Conservation (phyloP, 2,888 invertebrate genomes). For the Ditula angustiorana region DNA sequence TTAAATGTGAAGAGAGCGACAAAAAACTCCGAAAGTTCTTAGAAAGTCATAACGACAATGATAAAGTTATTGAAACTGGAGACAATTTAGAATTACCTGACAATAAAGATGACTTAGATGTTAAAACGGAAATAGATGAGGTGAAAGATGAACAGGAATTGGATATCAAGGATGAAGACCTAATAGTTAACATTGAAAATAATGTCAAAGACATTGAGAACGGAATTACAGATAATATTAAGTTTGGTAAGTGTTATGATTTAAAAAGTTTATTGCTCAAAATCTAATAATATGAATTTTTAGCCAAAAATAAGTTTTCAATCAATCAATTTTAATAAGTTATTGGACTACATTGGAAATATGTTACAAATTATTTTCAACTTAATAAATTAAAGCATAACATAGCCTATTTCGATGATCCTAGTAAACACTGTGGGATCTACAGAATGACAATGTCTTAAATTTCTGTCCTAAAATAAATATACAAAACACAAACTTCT, state of each 20-base stretch:
- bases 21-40: constrained; percentile 57
- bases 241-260: constrained; percentile 52
- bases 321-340: no score
- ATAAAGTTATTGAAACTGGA: constrained; percentile 2
- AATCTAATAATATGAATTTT: neutral
- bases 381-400: no score
- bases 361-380: no score
- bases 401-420: no score
- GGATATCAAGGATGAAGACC: neutral
- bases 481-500: no score
- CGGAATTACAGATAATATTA: constrained; percentile 47
- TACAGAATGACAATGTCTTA: no score
- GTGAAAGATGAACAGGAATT: constrained; percentile 10
- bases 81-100: constrained; percentile 4
- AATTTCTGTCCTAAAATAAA: no score
- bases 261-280: no score
- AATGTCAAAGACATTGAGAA: constrained; percentile 44
- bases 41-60: constrained; percentile 44
- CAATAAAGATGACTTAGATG: neutral
- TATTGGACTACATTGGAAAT: no score
- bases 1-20: constrained; percentile 71
- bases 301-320: neutral
- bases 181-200: constrained; percentile 45
- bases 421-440: no score
- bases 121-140: constrained; percentile 24